These are phyloP conservation scores for Rhopalosiphum nymphaeae DNA, from an alignment of 2,888 invertebrate species.

Conservation along the genomic window DNA sequence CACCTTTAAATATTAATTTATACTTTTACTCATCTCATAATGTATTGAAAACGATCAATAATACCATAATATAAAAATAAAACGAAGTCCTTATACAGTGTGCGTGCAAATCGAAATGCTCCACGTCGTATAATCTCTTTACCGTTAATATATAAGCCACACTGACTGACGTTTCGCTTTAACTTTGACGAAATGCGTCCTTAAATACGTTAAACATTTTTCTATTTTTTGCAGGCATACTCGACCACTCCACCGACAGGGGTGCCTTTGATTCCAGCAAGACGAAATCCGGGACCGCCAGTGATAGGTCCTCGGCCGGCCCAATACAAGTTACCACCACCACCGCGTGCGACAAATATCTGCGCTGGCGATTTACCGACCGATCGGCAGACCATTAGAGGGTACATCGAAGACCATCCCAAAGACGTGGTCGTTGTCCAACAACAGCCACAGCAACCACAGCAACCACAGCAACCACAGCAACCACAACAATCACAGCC, in stretches of 20 bases:
- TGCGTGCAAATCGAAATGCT: neutral
- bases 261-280: slow-evolving; percentile 33
- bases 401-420: neutral
- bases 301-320: slow-evolving; percentile 6
- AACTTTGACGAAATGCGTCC: neutral
- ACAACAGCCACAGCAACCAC: neutral
- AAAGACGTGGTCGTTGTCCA: slow-evolving; percentile 4
- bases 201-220: neutral
- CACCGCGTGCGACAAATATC: slow-evolving; percentile 69
- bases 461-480: neutral
- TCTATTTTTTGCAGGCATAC: neutral
- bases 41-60: neutral
- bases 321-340: slow-evolving; percentile 70
- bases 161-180: neutral
- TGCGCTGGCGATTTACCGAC: slow-evolving; percentile 69
- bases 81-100: neutral
- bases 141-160: neutral
- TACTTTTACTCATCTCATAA: neutral
- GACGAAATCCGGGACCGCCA: slow-evolving; percentile 45
- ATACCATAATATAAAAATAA: neutral
- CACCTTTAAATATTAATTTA: neutral
- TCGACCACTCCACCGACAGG: neutral
- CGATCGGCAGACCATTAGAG: slow-evolving; percentile 45
- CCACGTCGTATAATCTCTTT: neutral
- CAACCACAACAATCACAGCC: neutral